These are phyloP conservation scores for Dolichotis patagonum DNA, from an alignment of 2,113 vertebrate genomes.

Conservation along the genomic window DNA sequence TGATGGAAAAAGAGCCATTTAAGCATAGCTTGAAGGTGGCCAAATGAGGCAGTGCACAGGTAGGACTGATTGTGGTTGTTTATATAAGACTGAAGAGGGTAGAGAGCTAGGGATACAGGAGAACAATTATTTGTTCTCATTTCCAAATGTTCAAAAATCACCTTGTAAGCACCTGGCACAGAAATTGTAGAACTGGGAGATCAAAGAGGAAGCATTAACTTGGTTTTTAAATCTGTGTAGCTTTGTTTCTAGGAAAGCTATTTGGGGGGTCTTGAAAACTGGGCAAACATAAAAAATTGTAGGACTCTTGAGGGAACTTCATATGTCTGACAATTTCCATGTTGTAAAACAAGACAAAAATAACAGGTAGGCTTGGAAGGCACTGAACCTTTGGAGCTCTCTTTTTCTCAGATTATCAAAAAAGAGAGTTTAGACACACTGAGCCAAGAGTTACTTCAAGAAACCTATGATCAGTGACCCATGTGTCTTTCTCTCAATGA, in stretches of 20 bases:
- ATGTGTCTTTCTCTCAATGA: background rate
- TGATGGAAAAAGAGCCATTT: background rate
- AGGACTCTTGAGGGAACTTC: background rate
- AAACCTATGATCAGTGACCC: background rate
- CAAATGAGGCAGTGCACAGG: background rate
- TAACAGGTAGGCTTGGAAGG: background rate
- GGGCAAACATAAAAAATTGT: background rate
- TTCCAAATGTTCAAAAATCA: background rate
- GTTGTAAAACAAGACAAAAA: background rate
- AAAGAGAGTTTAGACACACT: background rate
- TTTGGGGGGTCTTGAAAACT: slow-evolving; percentile 4
- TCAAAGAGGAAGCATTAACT: background rate
- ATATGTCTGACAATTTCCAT: slow-evolving; percentile 5
- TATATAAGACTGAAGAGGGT: background rate
- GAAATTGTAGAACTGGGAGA: background rate
- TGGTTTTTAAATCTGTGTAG: background rate
- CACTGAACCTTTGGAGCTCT: background rate
- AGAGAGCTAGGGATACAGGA: accelerated
- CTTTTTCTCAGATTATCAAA: background rate
- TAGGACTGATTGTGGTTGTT: accelerated
- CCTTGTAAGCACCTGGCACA: background rate
- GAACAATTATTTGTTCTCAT: background rate
- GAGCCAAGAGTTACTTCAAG: background rate
- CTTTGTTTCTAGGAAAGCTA: background rate
- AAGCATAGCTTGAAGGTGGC: background rate